Evolutionary conservation across 37 sponge, comb jelly and placozoan genomes (phyloP).

Genomic region (Beroe forskalii): DNA sequence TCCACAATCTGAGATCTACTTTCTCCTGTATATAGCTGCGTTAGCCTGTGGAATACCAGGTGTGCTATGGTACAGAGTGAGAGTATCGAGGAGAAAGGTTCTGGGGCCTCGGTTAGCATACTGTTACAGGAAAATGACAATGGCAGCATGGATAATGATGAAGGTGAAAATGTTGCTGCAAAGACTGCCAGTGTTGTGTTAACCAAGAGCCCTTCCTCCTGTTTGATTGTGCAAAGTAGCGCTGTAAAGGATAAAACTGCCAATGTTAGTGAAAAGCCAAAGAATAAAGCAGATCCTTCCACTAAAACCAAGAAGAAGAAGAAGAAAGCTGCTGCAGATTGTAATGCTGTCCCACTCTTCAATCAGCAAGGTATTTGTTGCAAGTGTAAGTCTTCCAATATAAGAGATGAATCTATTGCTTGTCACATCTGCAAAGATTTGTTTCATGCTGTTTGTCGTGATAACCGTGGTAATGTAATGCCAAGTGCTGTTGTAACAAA

Average conservation of each 20-base stretch:
- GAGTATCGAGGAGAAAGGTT: too few species aligned
- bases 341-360: background rate
- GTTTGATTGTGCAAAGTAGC: too few species aligned
- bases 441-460: background rate
- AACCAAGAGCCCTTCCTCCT: background rate
- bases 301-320: too few species aligned
- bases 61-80: too few species aligned
- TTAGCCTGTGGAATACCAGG: too few species aligned
- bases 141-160: background rate
- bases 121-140: too few species aligned
- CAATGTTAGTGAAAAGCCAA: background rate
- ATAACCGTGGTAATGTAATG: background rate
- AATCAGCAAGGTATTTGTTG: background rate
- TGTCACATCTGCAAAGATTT: background rate
- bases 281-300: background rate
- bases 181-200: background rate
- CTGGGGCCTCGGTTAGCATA: too few species aligned
- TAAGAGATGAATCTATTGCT: background rate
- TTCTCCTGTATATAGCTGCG: too few species aligned
- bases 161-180: background rate
- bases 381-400: background rate
- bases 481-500: too few species aligned
- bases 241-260: too few species aligned
- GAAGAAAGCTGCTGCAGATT: too few species aligned
- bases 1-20: too few species aligned